A percentile compares a stretch with the other conserved stretches of the same genome.
Conservation (phyloP, 2,797 vertebrate species). For the Mus spretus region DNA sequence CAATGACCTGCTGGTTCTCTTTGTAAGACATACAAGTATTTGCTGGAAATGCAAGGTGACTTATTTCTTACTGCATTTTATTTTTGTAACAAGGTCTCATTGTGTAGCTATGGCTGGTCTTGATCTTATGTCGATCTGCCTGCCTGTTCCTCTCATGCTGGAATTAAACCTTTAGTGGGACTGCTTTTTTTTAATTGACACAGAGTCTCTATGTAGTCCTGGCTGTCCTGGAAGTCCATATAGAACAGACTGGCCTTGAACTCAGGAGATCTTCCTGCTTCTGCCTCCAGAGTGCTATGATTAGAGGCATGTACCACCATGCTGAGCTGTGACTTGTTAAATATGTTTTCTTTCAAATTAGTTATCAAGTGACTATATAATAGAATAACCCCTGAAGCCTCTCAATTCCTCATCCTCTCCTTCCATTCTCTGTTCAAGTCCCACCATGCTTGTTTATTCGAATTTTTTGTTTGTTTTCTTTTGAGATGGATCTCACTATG, state of each 20-base stretch:
- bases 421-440: neutral
- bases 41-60: constrained; percentile 38
- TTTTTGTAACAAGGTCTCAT: neutral
- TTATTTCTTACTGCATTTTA: neutral
- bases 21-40: constrained; percentile 14
- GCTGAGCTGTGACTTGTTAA: neutral
- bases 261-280: neutral
- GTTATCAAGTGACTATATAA: neutral
- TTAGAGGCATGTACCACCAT: neutral
- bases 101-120: neutral
- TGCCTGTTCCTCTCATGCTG: neutral
- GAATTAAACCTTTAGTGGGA: neutral
- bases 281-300: neutral
- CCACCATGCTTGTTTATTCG: neutral
- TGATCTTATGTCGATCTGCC: neutral
- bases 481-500: neutral
- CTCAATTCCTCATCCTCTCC: neutral
- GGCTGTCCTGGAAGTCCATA: neutral
- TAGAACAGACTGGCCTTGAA: neutral
- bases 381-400: neutral
- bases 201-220: too few species aligned
- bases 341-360: constrained; percentile 49
- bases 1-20: neutral
- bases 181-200: neutral
- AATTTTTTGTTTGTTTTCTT: neutral